Percentiles rank a stretch among this genome's conserved stretches.
Evolutionary conservation across 2,797 vertebrate species (phyloP).

Genomic region (Cryptoprocta ferox): DNA sequence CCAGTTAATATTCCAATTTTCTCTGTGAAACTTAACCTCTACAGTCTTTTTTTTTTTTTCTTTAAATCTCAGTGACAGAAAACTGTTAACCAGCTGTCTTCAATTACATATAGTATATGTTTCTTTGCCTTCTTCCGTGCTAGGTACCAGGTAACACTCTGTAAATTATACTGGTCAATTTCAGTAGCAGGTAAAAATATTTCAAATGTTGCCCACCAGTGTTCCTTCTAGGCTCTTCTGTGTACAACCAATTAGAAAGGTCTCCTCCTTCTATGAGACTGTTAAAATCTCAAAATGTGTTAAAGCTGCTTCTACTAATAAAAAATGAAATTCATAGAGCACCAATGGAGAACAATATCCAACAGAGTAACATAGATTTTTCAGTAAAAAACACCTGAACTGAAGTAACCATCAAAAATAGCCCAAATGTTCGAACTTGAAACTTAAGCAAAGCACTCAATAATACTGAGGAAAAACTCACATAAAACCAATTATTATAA

Average conservation of each 20-base stretch:
- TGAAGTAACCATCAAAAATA: not conserved
- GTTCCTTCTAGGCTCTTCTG: not conserved
- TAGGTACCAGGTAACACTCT: not conserved
- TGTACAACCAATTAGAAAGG: not conserved
- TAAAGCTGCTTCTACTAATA: conserved; percentile 34
- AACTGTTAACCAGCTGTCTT: not conserved
- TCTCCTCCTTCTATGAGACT: not conserved
- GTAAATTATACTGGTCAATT: not conserved
- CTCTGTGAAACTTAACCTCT: not conserved
- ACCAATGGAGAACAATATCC: not conserved
- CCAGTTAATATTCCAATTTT: not conserved
- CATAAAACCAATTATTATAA: not conserved
- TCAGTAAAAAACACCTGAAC: not conserved
- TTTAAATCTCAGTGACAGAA: not conserved
- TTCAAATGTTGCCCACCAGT: not conserved
- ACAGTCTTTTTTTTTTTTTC: not conserved
- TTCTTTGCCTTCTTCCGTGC: not conserved
- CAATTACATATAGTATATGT: not conserved
- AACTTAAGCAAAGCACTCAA: conserved; percentile 11
- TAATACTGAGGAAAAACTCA: not conserved
- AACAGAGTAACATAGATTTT: not conserved
- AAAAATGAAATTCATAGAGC: not conserved
- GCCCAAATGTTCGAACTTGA: conserved; percentile 4
- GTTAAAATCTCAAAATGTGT: conserved; percentile 18
- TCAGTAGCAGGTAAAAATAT: not conserved